Evolutionary conservation across 2,797 vertebrate genomes (phyloP).

Genomic region (Poecilia wingei): DNA sequence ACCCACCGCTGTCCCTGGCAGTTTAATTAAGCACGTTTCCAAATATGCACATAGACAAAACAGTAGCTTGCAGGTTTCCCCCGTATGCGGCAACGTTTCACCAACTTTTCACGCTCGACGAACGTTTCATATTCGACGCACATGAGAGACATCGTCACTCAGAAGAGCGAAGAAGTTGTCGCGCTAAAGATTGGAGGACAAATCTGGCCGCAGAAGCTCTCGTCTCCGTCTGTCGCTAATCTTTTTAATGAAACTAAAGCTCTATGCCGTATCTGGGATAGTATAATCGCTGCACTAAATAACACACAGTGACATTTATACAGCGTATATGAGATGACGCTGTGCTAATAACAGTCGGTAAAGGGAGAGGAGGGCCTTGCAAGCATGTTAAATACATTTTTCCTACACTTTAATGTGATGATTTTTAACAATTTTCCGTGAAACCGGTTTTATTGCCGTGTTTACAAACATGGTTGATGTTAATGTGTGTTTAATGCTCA

Average conservation of each 20-base stretch:
- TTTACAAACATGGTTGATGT: slow-evolving; percentile 1
- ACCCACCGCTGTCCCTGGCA: slow-evolving; percentile 31
- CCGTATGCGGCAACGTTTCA: slow-evolving; percentile 15
- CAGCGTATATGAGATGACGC: slow-evolving; percentile 15
- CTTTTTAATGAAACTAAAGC: slow-evolving; percentile 24
- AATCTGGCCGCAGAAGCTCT: slow-evolving; percentile 32
- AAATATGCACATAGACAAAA: slow-evolving; percentile 30
- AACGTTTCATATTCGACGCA: slow-evolving; percentile 26
- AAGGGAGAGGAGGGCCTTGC: slow-evolving; percentile 6
- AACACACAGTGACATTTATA: slow-evolving; percentile 50
- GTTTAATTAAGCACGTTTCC: slow-evolving; percentile 56
- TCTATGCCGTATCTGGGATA: slow-evolving; percentile 13
- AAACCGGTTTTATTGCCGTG: not conserved
- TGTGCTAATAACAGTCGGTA: slow-evolving; percentile 11
- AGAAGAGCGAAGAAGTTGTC: slow-evolving; percentile 12
- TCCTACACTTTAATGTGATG: slow-evolving; percentile 6
- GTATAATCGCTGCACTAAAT: slow-evolving; percentile 31
- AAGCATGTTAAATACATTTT: not conserved
- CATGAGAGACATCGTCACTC: slow-evolving; percentile 21
- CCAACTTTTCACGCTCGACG: slow-evolving; percentile 43
- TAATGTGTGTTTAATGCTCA: slow-evolving; percentile 3
- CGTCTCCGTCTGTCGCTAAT: slow-evolving; percentile 30
- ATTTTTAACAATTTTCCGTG: slow-evolving; percentile 9
- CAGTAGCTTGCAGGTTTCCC: slow-evolving; percentile 14
- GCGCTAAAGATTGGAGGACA: slow-evolving; percentile 27